Conservation (phyloP, 2,888 invertebrate genomes). For the Tetramorium bicarinatum region DNA sequence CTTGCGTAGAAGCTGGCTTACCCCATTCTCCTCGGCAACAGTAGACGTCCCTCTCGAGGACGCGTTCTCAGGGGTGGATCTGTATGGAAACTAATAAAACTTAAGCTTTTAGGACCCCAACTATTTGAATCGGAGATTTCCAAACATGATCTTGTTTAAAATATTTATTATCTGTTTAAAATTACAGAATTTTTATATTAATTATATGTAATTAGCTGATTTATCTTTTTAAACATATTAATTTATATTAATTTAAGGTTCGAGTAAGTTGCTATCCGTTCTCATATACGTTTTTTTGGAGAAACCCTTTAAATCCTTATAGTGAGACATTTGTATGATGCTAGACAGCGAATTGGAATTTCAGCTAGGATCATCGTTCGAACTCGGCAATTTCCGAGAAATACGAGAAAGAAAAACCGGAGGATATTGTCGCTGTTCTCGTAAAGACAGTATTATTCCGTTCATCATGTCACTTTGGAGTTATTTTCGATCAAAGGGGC, state of each 20-base stretch:
- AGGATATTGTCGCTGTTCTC: constrained; percentile 34
- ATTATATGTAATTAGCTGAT: background rate
- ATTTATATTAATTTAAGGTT: background rate
- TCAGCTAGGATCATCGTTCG: constrained; percentile 44
- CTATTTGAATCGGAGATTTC: background rate
- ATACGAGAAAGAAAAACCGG: constrained; percentile 12
- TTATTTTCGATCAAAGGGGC: constrained; percentile 12
- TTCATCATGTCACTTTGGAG: constrained; percentile 21
- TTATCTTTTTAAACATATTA: background rate
- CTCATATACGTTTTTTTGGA: background rate
- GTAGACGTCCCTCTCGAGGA: constrained; percentile 44
- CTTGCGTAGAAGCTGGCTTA: constrained; percentile 54
- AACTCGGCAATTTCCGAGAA: constrained; percentile 7
- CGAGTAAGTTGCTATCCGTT: background rate
- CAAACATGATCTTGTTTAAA: background rate
- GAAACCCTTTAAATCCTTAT: constrained; percentile 39
- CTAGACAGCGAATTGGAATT: constrained; percentile 61
- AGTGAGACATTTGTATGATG: constrained; percentile 34
- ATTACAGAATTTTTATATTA: background rate
- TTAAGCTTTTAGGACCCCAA: constrained; percentile 10
- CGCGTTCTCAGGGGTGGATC: background rate
- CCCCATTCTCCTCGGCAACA: constrained; percentile 37
- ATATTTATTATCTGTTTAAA: constrained; percentile 15
- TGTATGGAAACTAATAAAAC: constrained; percentile 39
- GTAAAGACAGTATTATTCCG: constrained; percentile 46